Percentiles rank a stretch among this genome's conserved stretches.
These are phyloP conservation scores for Drosophila anomelani DNA, from an alignment of 2,888 invertebrate genomes.

Conservation along the genomic window DNA sequence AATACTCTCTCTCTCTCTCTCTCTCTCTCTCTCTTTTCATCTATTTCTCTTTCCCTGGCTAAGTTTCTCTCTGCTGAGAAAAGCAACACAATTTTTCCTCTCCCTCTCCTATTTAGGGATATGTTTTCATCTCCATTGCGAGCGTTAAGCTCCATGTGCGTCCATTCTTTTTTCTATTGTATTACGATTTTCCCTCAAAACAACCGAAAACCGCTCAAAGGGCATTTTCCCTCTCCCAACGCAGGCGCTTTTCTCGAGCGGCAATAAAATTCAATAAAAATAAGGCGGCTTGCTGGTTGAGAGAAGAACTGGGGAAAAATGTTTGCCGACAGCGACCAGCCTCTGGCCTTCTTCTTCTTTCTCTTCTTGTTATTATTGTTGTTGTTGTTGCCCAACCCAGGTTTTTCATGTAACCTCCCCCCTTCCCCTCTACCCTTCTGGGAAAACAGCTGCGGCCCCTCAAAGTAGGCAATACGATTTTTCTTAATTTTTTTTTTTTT, in stretches of 20 bases:
- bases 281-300: slow-evolving; percentile 20
- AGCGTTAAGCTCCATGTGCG: slow-evolving; percentile 1
- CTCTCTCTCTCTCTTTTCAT: not conserved
- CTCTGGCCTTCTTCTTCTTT: slow-evolving; percentile 38
- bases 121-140: not conserved
- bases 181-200: slow-evolving; percentile 6
- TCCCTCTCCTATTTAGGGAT: not conserved
- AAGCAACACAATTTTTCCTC: not conserved
- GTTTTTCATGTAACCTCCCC: not conserved
- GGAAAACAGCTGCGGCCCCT: slow-evolving; percentile 50
- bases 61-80: not conserved
- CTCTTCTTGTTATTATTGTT: slow-evolving; percentile 21
- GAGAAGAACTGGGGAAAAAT: slow-evolving; percentile 37
- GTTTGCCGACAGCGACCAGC: slow-evolving; percentile 67
- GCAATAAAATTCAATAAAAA: slow-evolving; percentile 51
- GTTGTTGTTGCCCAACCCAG: slow-evolving; percentile 12
- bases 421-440: not conserved
- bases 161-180: not conserved
- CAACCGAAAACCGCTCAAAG: not conserved
- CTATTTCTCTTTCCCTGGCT: not conserved
- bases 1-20: not conserved
- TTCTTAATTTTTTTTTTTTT: not conserved
- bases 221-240: slow-evolving; percentile 37
- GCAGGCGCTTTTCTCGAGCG: slow-evolving; percentile 56
- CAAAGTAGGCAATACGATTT: slow-evolving; percentile 65